A percentile compares a stretch with the other conserved stretches of the same genome.
phyloP scores from a whole-genome alignment of 2,888 invertebrate species.

The Poecilus cupreus region DNA sequence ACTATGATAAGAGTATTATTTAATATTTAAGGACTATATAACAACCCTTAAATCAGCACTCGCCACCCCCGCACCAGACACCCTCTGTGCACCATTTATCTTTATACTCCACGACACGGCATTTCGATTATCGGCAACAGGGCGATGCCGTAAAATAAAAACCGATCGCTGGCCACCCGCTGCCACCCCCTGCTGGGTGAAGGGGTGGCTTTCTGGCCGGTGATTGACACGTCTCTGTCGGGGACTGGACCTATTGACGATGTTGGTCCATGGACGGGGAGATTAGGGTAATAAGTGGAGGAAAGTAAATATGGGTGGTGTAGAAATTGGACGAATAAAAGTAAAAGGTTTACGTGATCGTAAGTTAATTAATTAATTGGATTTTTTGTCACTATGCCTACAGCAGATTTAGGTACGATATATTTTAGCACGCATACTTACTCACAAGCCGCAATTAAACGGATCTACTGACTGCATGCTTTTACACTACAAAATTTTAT shows the following conservation, averaged over 20 bases:
- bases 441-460: no score
- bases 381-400: not conserved
- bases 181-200: not conserved
- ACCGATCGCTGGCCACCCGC: slow-evolving; percentile 43
- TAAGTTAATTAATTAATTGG: not conserved
- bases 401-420: no score
- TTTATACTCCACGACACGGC: slow-evolving; percentile 71
- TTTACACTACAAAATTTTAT: no score
- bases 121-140: slow-evolving; percentile 72
- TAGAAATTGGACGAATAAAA: not conserved
- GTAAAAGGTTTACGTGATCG: slow-evolving; percentile 3
- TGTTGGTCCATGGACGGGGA: not conserved
- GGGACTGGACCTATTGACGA: not conserved
- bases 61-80: not conserved
- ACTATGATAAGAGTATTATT: no score
- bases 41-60: not conserved
- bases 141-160: slow-evolving; percentile 67
- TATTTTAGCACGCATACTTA: no score
- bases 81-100: slow-evolving; percentile 67
- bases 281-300: slow-evolving; percentile 20
- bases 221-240: slow-evolving; percentile 12
- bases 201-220: not conserved
- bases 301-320: not conserved
- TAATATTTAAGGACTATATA: no score
- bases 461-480: no score